A percentile compares a stretch with the other conserved stretches of the same genome.
These are phyloP conservation scores for Tonatia bakeri DNA, from an alignment of 2,113 vertebrate species.

Conservation along the genomic window DNA sequence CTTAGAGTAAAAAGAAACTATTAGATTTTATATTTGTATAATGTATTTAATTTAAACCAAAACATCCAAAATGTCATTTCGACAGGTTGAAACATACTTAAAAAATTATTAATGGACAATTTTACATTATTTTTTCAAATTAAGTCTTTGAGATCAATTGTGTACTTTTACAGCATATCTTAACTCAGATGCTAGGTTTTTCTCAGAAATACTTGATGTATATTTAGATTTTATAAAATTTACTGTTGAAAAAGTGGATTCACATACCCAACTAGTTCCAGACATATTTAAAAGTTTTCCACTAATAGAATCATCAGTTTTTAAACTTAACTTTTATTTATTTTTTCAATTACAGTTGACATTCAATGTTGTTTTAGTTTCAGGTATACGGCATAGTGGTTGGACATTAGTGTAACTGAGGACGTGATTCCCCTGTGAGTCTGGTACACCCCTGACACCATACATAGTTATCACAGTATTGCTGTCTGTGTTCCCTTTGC, in stretches of 20 bases:
- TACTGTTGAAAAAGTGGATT: conserved; percentile 9
- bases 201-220: background rate
- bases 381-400: background rate
- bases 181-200: background rate
- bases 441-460: background rate
- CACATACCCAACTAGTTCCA: background rate
- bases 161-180: background rate
- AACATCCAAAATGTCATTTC: background rate
- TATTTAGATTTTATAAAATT: conserved; percentile 12
- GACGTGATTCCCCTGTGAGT: background rate
- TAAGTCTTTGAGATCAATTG: background rate
- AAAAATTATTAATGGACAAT: background rate
- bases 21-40: background rate
- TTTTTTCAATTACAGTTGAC: background rate
- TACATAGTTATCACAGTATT: background rate
- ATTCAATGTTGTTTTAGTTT: background rate
- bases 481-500: background rate
- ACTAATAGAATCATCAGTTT: background rate
- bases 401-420: background rate
- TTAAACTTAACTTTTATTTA: background rate
- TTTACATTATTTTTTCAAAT: background rate
- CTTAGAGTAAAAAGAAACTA: background rate
- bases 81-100: background rate
- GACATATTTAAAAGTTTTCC: background rate
- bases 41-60: background rate